A percentile compares a stretch with the other conserved stretches of the same genome.
Conservation (phyloP, 2,888 invertebrate species). For the Tenthredo livida region DNA sequence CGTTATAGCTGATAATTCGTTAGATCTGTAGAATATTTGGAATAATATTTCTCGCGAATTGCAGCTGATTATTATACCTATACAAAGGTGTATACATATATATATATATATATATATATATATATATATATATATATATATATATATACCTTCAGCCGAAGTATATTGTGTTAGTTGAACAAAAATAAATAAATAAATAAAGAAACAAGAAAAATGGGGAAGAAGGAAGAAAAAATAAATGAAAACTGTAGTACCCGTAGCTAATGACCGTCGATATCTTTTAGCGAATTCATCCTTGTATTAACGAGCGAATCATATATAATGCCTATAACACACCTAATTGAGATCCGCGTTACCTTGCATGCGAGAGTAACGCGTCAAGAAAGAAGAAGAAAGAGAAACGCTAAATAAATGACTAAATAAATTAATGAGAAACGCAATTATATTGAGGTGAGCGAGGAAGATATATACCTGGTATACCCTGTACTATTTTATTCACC, state of each 20-base stretch:
- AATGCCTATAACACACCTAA: background rate
- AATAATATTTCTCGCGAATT: slow-evolving; percentile 7
- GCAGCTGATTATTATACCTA: background rate
- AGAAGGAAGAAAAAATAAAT: background rate
- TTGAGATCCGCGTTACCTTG: background rate
- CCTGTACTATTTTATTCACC: background rate
- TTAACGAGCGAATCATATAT: background rate
- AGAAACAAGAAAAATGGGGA: background rate
- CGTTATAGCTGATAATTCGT: slow-evolving; percentile 28
- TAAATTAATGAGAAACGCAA: slow-evolving; percentile 19
- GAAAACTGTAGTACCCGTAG: background rate
- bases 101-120: too few relatives aligned
- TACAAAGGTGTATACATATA: background rate
- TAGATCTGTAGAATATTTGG: slow-evolving; percentile 20
- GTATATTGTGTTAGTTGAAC: background rate
- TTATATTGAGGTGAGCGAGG: background rate
- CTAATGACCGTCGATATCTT: background rate
- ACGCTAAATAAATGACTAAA: background rate
- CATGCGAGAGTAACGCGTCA: background rate
- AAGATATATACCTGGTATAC: background rate
- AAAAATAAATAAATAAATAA: background rate
- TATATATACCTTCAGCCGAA: background rate
- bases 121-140: slow-evolving; percentile 34
- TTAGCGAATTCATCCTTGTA: background rate
- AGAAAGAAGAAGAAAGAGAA: background rate